Percentiles rank a stretch among this genome's conserved stretches.
Conservation (phyloP, 1,140 invertebrate species). For the Penaeus chinensis region DNA sequence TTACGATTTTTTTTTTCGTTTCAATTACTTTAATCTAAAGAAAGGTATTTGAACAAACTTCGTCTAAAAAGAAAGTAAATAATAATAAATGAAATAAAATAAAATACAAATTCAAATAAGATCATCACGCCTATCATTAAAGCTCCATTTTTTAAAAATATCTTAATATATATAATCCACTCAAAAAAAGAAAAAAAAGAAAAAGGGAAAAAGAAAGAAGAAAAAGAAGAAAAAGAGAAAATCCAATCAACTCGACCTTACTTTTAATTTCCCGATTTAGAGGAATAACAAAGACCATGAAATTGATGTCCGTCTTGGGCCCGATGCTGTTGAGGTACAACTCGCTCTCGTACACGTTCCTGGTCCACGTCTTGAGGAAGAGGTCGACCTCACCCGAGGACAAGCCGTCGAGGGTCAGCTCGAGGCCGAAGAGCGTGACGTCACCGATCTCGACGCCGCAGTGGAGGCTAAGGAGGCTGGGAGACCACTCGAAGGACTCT, state of each 20-base stretch:
- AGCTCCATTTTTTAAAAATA: too few species aligned
- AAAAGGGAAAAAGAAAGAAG: too few species aligned
- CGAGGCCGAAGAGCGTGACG: constrained; percentile 26
- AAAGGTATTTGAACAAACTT: too few species aligned
- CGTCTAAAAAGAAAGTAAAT: too few species aligned
- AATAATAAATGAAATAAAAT: too few species aligned
- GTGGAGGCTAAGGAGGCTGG: constrained; percentile 16
- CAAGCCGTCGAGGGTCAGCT: constrained; percentile 1
- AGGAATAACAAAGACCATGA: constrained; percentile 37
- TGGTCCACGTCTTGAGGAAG: constrained; percentile 33
- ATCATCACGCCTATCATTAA: too few species aligned
- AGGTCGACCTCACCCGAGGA: not conserved
- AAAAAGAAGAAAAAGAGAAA: not conserved
- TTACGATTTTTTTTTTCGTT: too few species aligned
- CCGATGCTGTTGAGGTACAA: not conserved
- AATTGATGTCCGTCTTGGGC: constrained; percentile 13
- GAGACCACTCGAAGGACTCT: constrained; percentile 20
- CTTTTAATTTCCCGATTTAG: constrained; percentile 51
- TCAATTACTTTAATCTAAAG: too few species aligned
- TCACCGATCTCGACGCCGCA: constrained; percentile 10
- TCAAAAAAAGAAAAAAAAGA: too few species aligned
- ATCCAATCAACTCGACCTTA: not conserved
- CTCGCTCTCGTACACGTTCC: constrained; percentile 36
- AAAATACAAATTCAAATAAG: too few species aligned
- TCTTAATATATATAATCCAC: too few species aligned